Conservation (phyloP, 2,888 invertebrate species). For the Melikaiella ostensackeni region DNA sequence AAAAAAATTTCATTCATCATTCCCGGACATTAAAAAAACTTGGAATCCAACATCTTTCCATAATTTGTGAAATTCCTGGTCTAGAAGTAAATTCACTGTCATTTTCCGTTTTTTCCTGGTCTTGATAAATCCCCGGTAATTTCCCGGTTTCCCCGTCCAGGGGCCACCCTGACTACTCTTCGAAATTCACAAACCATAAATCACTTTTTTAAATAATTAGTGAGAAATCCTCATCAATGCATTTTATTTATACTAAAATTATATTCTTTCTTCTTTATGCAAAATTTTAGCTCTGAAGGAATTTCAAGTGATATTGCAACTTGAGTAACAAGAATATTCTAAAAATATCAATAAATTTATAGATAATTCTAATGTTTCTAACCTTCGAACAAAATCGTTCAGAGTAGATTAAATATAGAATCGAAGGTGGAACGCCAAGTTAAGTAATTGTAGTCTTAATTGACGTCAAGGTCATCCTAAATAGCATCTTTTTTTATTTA, state of each 20-base stretch:
- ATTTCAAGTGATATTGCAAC: too few relatives aligned
- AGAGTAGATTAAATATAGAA: slow-evolving; percentile 24
- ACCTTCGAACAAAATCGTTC: slow-evolving; percentile 7
- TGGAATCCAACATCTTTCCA: too few relatives aligned
- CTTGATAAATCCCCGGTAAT: too few relatives aligned
- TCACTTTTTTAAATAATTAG: neutral
- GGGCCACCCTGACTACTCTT: too few relatives aligned
- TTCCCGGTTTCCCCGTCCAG: too few relatives aligned
- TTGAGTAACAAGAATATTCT: neutral
- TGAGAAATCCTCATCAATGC: neutral
- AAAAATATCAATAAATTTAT: neutral
- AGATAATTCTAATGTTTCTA: neutral
- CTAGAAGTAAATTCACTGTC: too few relatives aligned
- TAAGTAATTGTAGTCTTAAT: slow-evolving; percentile 30
- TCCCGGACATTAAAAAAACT: too few relatives aligned
- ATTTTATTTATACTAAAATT: neutral
- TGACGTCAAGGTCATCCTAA: slow-evolving; percentile 20
- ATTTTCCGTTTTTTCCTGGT: too few relatives aligned
- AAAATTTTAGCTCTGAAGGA: too few relatives aligned
- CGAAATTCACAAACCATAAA: neutral
- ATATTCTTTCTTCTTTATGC: neutral
- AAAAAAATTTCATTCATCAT: too few relatives aligned
- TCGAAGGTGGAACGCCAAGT: slow-evolving; percentile 35
- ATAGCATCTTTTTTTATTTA: neutral
- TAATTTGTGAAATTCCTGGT: too few relatives aligned